Percentiles rank a stretch among this genome's conserved stretches.
Evolutionary conservation across 2,888 invertebrate genomes (phyloP).

Genomic region (Plemyria rubiginata): DNA sequence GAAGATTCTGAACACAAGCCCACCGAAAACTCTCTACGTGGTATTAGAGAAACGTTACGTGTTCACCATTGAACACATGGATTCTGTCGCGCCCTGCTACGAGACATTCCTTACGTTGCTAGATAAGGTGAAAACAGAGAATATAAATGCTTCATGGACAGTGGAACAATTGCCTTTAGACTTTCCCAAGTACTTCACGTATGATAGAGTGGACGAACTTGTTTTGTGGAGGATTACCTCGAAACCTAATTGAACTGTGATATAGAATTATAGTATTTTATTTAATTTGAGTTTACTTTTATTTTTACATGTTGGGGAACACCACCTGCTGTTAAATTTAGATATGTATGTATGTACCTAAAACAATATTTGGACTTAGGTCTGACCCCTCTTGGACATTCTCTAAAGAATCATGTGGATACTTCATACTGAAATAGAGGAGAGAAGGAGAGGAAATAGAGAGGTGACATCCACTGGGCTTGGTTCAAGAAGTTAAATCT

Average conservation of each 20-base stretch:
- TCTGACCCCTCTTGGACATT: too few species aligned
- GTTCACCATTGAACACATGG: slow-evolving; percentile 92
- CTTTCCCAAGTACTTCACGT: slow-evolving; percentile 93
- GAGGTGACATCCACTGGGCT: too few species aligned
- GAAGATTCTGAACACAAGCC: slow-evolving; percentile 85
- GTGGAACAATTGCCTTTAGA: slow-evolving; percentile 87
- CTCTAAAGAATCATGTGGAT: too few species aligned
- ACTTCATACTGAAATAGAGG: too few species aligned
- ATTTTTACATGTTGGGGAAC: background rate
- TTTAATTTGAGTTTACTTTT: slow-evolving; percentile 24
- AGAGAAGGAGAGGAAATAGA: too few species aligned
- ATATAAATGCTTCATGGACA: slow-evolving; percentile 78
- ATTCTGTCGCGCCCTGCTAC: slow-evolving; percentile 94
- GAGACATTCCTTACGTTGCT: slow-evolving; percentile 90
- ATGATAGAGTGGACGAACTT: slow-evolving; percentile 91
- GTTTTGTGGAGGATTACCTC: slow-evolving; percentile 89
- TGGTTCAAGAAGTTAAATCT: too few species aligned
- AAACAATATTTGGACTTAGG: too few species aligned
- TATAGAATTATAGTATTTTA: slow-evolving; percentile 49
- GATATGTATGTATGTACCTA: too few species aligned
- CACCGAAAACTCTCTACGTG: slow-evolving; percentile 88
- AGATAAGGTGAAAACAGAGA: slow-evolving; percentile 76
- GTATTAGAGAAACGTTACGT: slow-evolving; percentile 95
- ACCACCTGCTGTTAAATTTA: too few species aligned
- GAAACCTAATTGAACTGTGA: slow-evolving; percentile 56